Evolutionary conservation across 92 coral and sea anemone genomes (phyloP), one percentile per base, ranked within the genome.

Genomic region (Virgularia gustaviana): DNA sequence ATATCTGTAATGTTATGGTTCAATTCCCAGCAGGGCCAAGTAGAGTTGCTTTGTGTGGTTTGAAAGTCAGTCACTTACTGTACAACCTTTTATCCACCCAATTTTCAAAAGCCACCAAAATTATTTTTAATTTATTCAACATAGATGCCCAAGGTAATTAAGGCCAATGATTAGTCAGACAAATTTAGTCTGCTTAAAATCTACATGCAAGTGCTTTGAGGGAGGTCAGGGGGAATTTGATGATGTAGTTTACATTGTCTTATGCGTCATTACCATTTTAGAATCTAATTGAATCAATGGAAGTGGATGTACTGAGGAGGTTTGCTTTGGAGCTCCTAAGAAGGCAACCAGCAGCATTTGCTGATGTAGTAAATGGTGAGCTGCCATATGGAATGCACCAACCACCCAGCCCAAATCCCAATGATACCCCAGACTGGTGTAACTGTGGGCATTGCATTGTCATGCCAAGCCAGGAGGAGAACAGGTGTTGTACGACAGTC

Each of bases 401-500:
- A 30, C 45, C 45, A 16, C 70, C 72, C 20, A 47, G 35, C 8
- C 44, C 54, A 19, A 54, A 51, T 33, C 53, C 65, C 20, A 42
- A 23, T 22, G 64, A 57, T 28, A 27, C 49, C 19, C 77, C 77
- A 19, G 71, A 56, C 15, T 78, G 77, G 70, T 47, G 73, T 29
- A 37, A 66, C 15, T 66, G 73, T 66, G 73, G 73, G 16, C 73
- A 66, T 29, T 66, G 73, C 31, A 20, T 43, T 23, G 42, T 31
- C 20, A 65, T 65, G 82, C 82, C 82, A 23, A 78, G 70, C 23
- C 76, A 54, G 51, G 75, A 66, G 39, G 78, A 70, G 43, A 68
- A 78, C 31, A 68, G 37, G 44, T 78, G 83, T 51, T 78, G 83
- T 62, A 56, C 77, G 56, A 13, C 71, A 28, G n/a, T n/a, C n/a